These are phyloP conservation scores for Anseranas semipalmata DNA, from an alignment of 2,113 vertebrate species.

Conservation along the genomic window DNA sequence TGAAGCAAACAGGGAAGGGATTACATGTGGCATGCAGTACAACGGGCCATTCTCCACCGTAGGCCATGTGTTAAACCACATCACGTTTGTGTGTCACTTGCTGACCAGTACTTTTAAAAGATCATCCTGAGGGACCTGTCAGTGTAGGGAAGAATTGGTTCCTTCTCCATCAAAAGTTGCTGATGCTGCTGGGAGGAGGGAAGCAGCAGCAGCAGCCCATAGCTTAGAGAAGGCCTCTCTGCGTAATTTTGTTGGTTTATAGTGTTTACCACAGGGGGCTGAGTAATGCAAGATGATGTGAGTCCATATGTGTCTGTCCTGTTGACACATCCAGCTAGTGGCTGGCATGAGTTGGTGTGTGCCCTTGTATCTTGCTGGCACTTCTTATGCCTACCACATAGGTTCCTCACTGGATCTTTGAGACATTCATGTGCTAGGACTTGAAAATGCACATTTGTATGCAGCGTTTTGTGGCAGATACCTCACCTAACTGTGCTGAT, in stretches of 20 bases:
- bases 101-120: background rate
- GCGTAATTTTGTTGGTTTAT: background rate
- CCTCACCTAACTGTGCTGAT: background rate
- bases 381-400: background rate
- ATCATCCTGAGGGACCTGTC: background rate
- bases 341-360: background rate
- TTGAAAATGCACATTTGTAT: background rate
- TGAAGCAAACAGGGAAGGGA: background rate
- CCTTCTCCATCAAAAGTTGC: background rate
- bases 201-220: background rate
- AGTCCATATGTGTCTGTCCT: background rate
- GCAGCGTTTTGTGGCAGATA: background rate
- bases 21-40: background rate
- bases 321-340: background rate
- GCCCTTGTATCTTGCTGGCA: background rate
- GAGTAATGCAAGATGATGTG: background rate
- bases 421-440: background rate
- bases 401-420: background rate
- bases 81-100: background rate
- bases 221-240: background rate
- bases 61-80: background rate
- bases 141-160: background rate
- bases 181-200: background rate
- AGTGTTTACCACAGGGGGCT: background rate
- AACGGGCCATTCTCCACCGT: fast-evolving